These are phyloP conservation scores for Anser brachyrhynchus DNA, from an alignment of 2,113 vertebrate species.

Conservation along the genomic window DNA sequence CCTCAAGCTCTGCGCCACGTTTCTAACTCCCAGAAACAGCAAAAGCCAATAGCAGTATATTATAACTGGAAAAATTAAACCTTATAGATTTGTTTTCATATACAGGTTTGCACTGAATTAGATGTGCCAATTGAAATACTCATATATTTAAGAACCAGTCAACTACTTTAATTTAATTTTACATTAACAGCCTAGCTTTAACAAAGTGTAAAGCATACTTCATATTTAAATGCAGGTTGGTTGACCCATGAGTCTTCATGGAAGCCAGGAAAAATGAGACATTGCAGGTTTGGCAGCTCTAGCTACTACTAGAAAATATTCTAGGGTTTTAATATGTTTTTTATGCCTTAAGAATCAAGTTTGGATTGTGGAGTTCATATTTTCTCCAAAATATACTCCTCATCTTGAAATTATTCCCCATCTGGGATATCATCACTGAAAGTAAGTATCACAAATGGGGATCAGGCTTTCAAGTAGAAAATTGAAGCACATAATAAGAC, in stretches of 20 bases:
- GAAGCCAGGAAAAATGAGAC: neutral
- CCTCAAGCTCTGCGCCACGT: neutral
- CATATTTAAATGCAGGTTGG: neutral
- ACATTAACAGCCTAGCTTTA: neutral
- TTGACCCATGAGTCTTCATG: neutral
- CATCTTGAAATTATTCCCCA: neutral
- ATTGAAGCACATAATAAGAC: neutral
- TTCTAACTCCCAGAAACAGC: neutral
- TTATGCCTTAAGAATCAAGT: neutral
- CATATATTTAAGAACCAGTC: neutral
- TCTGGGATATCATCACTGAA: neutral
- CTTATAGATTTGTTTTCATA: neutral
- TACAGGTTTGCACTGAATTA: neutral
- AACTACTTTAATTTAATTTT: neutral
- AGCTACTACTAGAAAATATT: neutral
- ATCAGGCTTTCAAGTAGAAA: neutral
- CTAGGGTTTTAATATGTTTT: neutral
- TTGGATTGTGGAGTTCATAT: neutral
- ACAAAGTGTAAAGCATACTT: neutral
- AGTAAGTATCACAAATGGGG: neutral
- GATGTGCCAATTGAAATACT: neutral
- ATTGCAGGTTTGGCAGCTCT: neutral
- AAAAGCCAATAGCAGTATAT: neutral
- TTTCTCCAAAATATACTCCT: neutral
- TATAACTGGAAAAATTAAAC: neutral